phyloP scores from a whole-genome alignment of 2,888 invertebrate species.

The Hyles lineata region DNA sequence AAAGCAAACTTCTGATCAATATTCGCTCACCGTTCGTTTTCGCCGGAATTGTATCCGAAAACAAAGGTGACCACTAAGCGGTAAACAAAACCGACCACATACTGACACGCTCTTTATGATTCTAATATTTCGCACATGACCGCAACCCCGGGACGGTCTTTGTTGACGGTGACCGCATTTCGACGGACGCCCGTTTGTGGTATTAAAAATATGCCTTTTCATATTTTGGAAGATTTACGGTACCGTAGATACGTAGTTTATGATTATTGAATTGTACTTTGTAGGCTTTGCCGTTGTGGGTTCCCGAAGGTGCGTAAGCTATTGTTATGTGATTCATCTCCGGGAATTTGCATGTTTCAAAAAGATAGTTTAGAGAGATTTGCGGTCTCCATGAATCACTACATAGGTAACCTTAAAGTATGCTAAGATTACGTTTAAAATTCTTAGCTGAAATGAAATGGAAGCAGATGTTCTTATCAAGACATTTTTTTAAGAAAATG shows the following conservation, averaged over 20 bases:
- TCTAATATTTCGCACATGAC: slow-evolving; percentile 48
- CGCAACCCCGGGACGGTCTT: slow-evolving; percentile 60
- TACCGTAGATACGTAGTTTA: slow-evolving; percentile 14
- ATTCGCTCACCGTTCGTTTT: slow-evolving; percentile 8
- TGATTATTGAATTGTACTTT: slow-evolving; percentile 4
- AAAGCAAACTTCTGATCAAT: slow-evolving; percentile 10
- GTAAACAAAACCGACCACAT: slow-evolving; percentile 24
- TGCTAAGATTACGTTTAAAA: too few relatives aligned
- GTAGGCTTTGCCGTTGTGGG: neutral
- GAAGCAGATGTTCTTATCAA: too few relatives aligned
- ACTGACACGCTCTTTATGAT: slow-evolving; percentile 27
- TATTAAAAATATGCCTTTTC: slow-evolving; percentile 40
- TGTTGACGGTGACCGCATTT: slow-evolving; percentile 57
- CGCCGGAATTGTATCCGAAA: slow-evolving; percentile 9
- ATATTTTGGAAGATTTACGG: slow-evolving; percentile 35
- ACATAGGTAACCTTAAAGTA: too few relatives aligned
- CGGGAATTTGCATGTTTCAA: neutral
- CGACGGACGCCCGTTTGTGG: slow-evolving; percentile 49
- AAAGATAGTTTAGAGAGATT: too few relatives aligned
- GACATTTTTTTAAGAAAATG: too few relatives aligned
- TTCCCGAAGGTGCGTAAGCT: neutral
- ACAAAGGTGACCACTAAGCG: slow-evolving; percentile 16
- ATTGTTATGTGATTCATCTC: neutral
- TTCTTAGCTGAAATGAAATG: too few relatives aligned
- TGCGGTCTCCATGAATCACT: too few relatives aligned